These are phyloP conservation scores for Helicolenus hilgendorfi DNA, from an alignment of 2,797 vertebrate species.

Conservation along the genomic window DNA sequence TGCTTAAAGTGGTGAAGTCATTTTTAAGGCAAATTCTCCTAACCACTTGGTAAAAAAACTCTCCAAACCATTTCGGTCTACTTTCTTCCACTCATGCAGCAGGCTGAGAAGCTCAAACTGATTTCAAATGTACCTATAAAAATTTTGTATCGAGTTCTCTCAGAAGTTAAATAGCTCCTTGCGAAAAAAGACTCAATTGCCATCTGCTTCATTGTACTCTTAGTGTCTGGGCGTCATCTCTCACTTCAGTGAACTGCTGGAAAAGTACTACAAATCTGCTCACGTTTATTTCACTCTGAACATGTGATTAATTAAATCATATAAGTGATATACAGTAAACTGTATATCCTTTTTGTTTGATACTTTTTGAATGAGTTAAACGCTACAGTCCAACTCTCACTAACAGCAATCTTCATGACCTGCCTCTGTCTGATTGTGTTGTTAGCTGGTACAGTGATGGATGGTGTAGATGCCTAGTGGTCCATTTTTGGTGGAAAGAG, in stretches of 20 bases:
- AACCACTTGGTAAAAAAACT: neutral
- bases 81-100: neutral
- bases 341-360: no score
- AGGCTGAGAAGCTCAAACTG: neutral
- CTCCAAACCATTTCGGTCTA: neutral
- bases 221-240: no score
- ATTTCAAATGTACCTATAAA: neutral
- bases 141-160: neutral
- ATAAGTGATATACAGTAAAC: no score
- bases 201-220: no score
- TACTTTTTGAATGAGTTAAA: neutral
- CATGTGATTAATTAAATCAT: no score
- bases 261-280: no score
- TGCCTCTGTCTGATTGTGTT: neutral
- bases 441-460: slow-evolving; percentile 49
- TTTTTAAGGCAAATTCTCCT: neutral
- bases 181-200: neutral
- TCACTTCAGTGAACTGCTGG: no score
- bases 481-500: slow-evolving; percentile 9
- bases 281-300: no score
- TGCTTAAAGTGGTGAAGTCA: neutral
- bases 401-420: neutral
- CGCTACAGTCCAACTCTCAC: neutral
- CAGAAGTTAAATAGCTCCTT: neutral
- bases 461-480: slow-evolving; percentile 40